Percentiles rank a stretch among this genome's conserved stretches.
Conservation (phyloP, 1,140 invertebrate species). For the Amyelois transitella region DNA sequence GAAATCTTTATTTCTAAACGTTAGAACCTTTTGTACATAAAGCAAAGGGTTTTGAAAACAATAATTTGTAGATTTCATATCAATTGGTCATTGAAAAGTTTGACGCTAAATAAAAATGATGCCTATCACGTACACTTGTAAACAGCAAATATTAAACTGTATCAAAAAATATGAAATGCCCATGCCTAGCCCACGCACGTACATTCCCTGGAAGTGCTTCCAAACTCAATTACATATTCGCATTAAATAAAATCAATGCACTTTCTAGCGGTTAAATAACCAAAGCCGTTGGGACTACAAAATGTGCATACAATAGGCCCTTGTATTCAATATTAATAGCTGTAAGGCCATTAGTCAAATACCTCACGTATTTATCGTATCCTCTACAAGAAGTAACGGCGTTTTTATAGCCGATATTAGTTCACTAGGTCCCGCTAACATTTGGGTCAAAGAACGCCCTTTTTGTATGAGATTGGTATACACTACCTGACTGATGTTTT, state of each 20-base stretch:
- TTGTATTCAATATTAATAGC: conserved; percentile 38
- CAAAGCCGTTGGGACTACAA: conserved; percentile 29
- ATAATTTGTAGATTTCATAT: too few relatives aligned
- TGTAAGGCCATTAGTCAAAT: conserved; percentile 22
- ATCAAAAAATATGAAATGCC: too few relatives aligned
- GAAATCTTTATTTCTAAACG: too few relatives aligned
- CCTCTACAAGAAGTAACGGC: conserved; percentile 48
- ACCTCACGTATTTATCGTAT: conserved; percentile 41
- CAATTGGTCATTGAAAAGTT: too few relatives aligned
- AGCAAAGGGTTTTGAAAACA: too few relatives aligned
- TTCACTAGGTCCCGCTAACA: conserved; percentile 18
- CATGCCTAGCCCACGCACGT: too few relatives aligned
- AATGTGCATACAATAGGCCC: conserved; percentile 28
- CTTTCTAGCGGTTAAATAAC: conserved; percentile 43
- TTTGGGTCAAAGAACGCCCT: conserved; percentile 10
- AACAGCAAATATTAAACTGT: too few relatives aligned
- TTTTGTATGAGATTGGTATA: background rate
- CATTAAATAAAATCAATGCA: conserved; percentile 24
- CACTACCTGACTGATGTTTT: background rate
- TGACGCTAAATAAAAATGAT: too few relatives aligned
- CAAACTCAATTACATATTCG: conserved; percentile 9
- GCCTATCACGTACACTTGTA: too few relatives aligned
- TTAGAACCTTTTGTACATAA: too few relatives aligned
- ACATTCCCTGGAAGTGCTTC: background rate
- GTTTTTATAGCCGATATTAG: conserved; percentile 30